A percentile compares a stretch with the other conserved stretches of the same genome.
phyloP scores from a whole-genome alignment of 2,113 vertebrate species.

The Serilophus lunatus region DNA sequence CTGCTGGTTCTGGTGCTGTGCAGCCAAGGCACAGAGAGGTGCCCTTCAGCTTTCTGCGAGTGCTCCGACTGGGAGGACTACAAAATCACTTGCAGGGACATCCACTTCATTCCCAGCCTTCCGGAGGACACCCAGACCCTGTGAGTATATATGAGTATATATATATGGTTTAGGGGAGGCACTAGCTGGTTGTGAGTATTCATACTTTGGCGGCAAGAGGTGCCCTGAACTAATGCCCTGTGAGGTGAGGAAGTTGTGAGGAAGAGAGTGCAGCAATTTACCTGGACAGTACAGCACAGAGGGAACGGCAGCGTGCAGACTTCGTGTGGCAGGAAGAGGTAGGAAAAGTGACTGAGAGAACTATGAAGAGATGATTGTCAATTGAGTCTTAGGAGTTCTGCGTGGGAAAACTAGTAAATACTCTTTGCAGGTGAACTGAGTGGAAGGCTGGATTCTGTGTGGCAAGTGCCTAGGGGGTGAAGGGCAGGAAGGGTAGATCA shows the following conservation, averaged over 20 bases:
- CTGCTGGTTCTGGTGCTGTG: slow-evolving; percentile 54
- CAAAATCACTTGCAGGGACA: slow-evolving; percentile 84
- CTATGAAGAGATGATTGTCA: not conserved
- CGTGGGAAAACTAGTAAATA: not conserved
- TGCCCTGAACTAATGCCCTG: not conserved
- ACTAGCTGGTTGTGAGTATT: not conserved
- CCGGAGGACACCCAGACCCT: slow-evolving; percentile 84
- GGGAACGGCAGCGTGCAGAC: accelerated
- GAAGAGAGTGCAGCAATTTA: not conserved
- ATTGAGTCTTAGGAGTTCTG: not conserved
- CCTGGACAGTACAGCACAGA: not conserved
- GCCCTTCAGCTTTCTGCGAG: slow-evolving; percentile 80
- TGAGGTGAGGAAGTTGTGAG: not conserved
- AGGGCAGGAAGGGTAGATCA: not conserved
- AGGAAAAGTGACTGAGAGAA: not conserved
- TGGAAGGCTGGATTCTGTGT: not conserved
- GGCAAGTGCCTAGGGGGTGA: not conserved
- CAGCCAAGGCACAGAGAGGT: slow-evolving; percentile 1
- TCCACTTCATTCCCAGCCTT: slow-evolving; percentile 82
- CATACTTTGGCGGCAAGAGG: not conserved
- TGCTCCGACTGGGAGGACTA: slow-evolving; percentile 82
- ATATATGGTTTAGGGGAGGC: not conserved
- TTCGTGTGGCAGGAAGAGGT: not conserved
- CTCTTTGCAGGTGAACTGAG: not conserved
- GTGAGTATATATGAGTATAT: too few species aligned